Evolutionary conservation across 2,888 invertebrate genomes (phyloP).

Genomic region (Drosophila kanekoi): DNA sequence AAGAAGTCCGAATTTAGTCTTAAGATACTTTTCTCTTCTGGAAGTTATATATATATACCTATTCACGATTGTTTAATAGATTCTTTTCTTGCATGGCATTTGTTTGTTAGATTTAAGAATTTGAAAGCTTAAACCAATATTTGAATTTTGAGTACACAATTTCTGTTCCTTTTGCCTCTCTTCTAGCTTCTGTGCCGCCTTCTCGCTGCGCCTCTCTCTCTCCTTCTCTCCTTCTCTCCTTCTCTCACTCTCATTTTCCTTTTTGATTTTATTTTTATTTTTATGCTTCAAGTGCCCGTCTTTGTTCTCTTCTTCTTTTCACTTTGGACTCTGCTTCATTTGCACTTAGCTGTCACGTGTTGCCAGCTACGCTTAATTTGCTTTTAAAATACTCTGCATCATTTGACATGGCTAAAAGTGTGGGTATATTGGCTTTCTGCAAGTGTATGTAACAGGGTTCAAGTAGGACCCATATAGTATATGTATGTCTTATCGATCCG

Average conservation of each 20-base stretch:
- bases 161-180: background rate
- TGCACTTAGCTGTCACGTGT: constrained; percentile 58
- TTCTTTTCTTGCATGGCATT: too few species aligned
- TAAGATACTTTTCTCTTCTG: too few species aligned
- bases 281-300: background rate
- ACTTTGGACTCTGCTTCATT: constrained; percentile 27
- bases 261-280: background rate
- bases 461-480: background rate
- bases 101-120: background rate
- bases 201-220: background rate
- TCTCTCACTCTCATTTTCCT: background rate
- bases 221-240: background rate
- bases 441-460: background rate
- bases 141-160: background rate
- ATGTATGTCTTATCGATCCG: too few species aligned
- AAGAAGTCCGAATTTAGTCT: too few species aligned
- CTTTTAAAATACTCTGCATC: constrained; percentile 18
- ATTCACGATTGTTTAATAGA: too few species aligned
- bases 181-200: background rate
- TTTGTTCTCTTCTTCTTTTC: background rate
- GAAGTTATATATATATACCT: too few species aligned
- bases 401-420: background rate
- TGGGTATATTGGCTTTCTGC: background rate
- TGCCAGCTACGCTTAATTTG: constrained; percentile 59
- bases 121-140: background rate